Conservation (phyloP, 2,888 invertebrate species). For the Arrhopalites spinosus region DNA sequence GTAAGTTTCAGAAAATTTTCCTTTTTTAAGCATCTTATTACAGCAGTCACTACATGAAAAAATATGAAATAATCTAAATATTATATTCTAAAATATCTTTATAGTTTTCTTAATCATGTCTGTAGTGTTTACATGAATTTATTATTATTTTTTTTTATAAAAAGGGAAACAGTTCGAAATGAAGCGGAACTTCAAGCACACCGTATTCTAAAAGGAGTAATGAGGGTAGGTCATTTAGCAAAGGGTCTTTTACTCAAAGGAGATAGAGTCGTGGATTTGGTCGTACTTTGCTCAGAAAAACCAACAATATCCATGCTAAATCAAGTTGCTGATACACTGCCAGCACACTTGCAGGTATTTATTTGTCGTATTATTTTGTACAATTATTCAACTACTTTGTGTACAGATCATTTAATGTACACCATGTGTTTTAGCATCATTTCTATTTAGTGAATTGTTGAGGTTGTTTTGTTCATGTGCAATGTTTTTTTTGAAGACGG, state of each 20-base stretch:
- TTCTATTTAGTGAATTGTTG: too few species aligned
- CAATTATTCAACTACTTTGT: not conserved
- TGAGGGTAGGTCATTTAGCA: constrained; percentile 91
- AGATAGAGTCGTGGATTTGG: constrained; percentile 87
- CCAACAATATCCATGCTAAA: constrained; percentile 85
- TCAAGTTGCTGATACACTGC: constrained; percentile 82
- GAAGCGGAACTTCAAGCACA: constrained; percentile 65
- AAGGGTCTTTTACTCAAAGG: constrained; percentile 88
- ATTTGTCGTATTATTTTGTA: constrained; percentile 14
- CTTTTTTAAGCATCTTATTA: not conserved
- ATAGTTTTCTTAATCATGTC: too few species aligned
- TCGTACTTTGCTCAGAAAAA: constrained; percentile 91
- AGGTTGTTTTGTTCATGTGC: not conserved
- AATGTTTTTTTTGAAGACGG: constrained; percentile 59
- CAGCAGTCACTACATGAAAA: too few species aligned
- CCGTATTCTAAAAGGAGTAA: constrained; percentile 90
- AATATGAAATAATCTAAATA: too few species aligned
- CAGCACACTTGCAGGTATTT: constrained; percentile 72
- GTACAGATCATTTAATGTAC: not conserved
- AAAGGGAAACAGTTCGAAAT: not conserved
- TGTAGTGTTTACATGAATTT: too few species aligned
- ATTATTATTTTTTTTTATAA: too few species aligned
- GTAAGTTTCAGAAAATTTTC: not conserved
- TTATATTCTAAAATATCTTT: too few species aligned
- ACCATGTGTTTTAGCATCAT: too few species aligned